Evolutionary conservation across 2,797 vertebrate genomes (phyloP), one percentile per base, ranked within the genome.

Genomic region (Phoxinus dragarum): DNA sequence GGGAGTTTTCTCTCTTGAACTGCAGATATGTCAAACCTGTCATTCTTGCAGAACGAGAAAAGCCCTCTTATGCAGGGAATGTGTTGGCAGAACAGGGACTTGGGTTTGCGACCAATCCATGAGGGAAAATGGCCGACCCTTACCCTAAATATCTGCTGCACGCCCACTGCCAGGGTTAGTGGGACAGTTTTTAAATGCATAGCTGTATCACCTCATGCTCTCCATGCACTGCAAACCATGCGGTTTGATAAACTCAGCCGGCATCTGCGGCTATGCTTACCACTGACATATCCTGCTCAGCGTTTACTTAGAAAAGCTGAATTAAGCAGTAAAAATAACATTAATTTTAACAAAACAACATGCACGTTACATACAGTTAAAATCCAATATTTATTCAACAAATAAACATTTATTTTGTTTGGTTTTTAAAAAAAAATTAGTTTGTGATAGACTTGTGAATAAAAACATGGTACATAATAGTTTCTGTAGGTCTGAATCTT

Each of bases 21-120:
- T 82, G 86, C 89, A 91, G 84, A 90, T 88, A 88, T 82, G 90
- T 92, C 91, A 91, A 88, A 88, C 80, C 87, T 90, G 90, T 90
- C 91, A 90, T 90, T 91, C 89, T 91, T 86, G 82, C 88, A 84
- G 86, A 87, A 84, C 85, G 81, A 89, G 85, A 85, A 90, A 84
- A 77, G 84, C 44, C 84, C 40, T 88, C 86, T 89, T 90, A 89
- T 92, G 87, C 86, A 52, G 86, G 83, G 87, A 82, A 77, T 86
- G 87, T 88, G 86, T 84, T 89, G 86, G 69, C 54, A 87, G 78
- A 54, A 42, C 75, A 76, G 86, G 82, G 84, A 76, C 84, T 82
- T 52, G 83, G 82, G 86, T 79, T 91, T 90, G 86, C 82, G 86
- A 84, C 80, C 81, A 88, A 82, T 85, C 81, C 59, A 36, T 88